Base-by-base conservation (phyloP, 2,113 vertebrate species). In the Onychostruthus taczanowskii region DNA sequence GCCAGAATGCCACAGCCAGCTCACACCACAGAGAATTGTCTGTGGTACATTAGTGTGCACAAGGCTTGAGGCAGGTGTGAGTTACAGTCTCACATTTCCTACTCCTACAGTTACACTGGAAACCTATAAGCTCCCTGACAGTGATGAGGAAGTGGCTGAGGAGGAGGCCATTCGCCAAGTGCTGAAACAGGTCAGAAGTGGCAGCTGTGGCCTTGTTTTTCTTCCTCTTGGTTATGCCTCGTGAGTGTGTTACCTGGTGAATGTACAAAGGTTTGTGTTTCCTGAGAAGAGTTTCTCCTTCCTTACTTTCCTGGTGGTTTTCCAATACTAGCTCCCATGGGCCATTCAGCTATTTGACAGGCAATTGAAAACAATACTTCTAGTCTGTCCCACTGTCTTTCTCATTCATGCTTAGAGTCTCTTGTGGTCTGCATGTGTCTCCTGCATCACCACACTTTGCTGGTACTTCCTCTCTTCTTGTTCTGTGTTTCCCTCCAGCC, bases 111-210 rank as follows among this genome's bases (percentile, higher is more conserved):
- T 99, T 94, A 98, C 98, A 33, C 92, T 98, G 87, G 97, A 98
- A 79, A 97, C 98, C 75, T 98, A 98, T 77, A 97, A 95, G 72
- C 93, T 98, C 20, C 98, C 98, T 37, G 98, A 99, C 94, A 99
- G 99, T 55, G 99, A 99, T 59, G 99, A 99, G 27, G 99, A 99
- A 47, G 98, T 98, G n/a, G 97, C 99, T 81, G 99, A 99, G 84
- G 98, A 98, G 56, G 98, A 98, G 94, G 98, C 98, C 72, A 98
- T 99, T 84, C 95, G 61, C 95, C 98, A 98, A 95, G 98, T 99
- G 46, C 94, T 99, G 50, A 98, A 98, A 96, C 98, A 99, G 99
- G 99, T 98, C 52, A 89, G 97, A 84, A 81, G 59, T 84, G 75
- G 52, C n/a, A 84, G 33, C 62, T 78, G 23, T 82, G 55, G 37